These are phyloP conservation scores for Ferrisia virgata DNA, from an alignment of 2,888 invertebrate genomes.

Conservation along the genomic window DNA sequence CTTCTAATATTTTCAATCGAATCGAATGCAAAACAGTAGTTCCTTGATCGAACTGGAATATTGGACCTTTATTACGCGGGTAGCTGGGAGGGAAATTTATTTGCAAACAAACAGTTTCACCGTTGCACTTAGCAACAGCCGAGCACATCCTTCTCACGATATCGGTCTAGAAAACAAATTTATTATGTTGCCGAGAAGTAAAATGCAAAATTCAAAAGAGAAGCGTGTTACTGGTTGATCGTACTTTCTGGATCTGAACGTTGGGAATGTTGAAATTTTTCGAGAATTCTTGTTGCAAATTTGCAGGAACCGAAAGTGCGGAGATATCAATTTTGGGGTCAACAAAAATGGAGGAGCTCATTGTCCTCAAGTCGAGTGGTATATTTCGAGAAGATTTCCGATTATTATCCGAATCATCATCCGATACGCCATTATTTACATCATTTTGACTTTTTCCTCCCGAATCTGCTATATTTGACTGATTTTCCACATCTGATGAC, in stretches of 20 bases:
- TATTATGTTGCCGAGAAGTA: background rate
- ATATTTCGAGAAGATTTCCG: background rate
- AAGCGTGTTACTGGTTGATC: background rate
- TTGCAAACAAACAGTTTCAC: conserved; percentile 60
- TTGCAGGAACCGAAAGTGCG: conserved; percentile 50
- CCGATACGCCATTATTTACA: background rate
- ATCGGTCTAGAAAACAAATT: conserved; percentile 55
- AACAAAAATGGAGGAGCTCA: background rate
- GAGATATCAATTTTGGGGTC: background rate
- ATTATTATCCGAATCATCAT: background rate
- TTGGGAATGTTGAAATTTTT: conserved; percentile 73
- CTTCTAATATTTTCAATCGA: conserved; percentile 73
- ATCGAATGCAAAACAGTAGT: conserved; percentile 69
- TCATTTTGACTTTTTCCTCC: background rate
- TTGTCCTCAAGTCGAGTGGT: background rate
- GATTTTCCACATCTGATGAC: background rate
- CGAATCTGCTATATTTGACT: background rate
- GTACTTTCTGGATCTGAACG: conserved; percentile 59
- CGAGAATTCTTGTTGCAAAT: conserved; percentile 72
- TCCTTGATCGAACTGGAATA: conserved; percentile 66
- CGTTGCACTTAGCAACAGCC: conserved; percentile 59
- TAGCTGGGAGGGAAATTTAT: conserved; percentile 71
- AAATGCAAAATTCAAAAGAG: background rate
- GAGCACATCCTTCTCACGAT: conserved; percentile 59
- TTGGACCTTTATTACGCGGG: conserved; percentile 65